phyloP scores from a whole-genome alignment of 2,797 vertebrate genomes.

The Poecilia gillii region DNA sequence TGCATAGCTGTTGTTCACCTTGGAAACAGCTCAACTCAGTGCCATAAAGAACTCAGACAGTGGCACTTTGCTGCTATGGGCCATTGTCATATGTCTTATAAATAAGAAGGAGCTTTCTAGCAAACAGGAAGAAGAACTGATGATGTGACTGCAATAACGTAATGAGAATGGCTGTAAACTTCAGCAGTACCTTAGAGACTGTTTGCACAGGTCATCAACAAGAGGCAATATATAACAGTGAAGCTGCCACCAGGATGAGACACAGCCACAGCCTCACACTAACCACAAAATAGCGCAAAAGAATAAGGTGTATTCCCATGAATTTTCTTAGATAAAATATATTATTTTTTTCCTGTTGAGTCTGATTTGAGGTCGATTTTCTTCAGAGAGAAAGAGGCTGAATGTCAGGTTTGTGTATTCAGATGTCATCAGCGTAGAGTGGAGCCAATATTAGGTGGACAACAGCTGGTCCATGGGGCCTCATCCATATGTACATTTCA shows the following conservation, averaged over 20 bases:
- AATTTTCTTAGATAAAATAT: not conserved
- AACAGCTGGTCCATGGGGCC: conserved; percentile 56
- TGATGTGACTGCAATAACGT: conserved; percentile 56
- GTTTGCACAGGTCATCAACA: conserved; percentile 66
- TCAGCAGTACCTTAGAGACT: conserved; percentile 40
- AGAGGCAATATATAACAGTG: conserved; percentile 53
- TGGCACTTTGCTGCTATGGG: conserved; percentile 15
- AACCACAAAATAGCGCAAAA: conserved; percentile 3
- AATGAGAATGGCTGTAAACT: conserved; percentile 61
- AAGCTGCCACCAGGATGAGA: conserved; percentile 22
- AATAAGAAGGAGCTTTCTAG: conserved; percentile 49
- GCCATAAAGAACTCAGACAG: conserved; percentile 45
- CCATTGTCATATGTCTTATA: conserved; percentile 20
- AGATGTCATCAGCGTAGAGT: conserved; percentile 74
- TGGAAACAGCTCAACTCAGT: conserved; percentile 55
- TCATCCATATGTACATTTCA: conserved; percentile 62
- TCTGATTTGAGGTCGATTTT: conserved; percentile 18
- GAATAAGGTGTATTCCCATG: not conserved
- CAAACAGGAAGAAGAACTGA: conserved; percentile 68
- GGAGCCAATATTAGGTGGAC: conserved; percentile 51
- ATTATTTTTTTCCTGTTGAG: not conserved
- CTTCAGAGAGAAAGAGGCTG: conserved; percentile 22
- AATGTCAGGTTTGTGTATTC: conserved; percentile 69
- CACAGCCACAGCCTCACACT: not conserved
- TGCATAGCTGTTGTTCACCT: conserved; percentile 57